Percentiles rank a stretch among this genome's conserved stretches.
Evolutionary conservation across 35 echinoderm and acorn worm species (phyloP).

Genomic region (Patiria miniata): DNA sequence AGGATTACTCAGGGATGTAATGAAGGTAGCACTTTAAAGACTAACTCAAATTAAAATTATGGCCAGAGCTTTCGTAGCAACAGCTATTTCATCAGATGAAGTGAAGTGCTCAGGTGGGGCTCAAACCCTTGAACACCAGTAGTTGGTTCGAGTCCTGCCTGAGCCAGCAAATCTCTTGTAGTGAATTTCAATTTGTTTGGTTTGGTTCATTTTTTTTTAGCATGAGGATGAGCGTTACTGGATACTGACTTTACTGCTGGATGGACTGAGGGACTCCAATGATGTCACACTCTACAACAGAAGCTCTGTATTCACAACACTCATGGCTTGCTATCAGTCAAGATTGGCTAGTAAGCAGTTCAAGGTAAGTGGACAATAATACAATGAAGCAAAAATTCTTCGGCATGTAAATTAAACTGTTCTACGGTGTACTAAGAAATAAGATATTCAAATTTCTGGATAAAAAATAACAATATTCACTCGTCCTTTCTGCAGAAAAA

Average conservation of each 20-base stretch:
- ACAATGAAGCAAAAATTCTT: background rate
- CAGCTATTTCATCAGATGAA: too few species aligned
- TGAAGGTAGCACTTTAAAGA: too few species aligned
- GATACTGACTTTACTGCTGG: slow-evolving; percentile 63
- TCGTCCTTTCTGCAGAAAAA: background rate
- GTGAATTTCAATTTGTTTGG: too few species aligned
- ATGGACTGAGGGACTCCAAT: slow-evolving; percentile 61
- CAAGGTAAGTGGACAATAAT: background rate
- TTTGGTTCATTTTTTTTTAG: slow-evolving; percentile 30
- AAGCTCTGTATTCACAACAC: slow-evolving; percentile 65
- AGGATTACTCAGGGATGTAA: too few species aligned
- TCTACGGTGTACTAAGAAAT: background rate
- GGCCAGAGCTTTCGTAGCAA: too few species aligned
- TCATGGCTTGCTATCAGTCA: slow-evolving; percentile 68
- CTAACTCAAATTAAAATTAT: too few species aligned
- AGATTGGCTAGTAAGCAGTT: background rate
- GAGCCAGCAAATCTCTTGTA: too few species aligned
- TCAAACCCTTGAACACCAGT: too few species aligned
- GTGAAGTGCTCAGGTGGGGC: too few species aligned
- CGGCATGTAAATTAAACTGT: background rate
- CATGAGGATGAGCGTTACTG: slow-evolving; percentile 68
- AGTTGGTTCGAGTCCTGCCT: too few species aligned
- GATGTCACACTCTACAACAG: slow-evolving; percentile 81
- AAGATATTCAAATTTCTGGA: background rate
- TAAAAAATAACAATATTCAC: background rate